Evolutionary conservation across 2,888 invertebrate genomes (phyloP), one percentile per base, ranked within the genome.

Genomic region (Homarus gammarus): DNA sequence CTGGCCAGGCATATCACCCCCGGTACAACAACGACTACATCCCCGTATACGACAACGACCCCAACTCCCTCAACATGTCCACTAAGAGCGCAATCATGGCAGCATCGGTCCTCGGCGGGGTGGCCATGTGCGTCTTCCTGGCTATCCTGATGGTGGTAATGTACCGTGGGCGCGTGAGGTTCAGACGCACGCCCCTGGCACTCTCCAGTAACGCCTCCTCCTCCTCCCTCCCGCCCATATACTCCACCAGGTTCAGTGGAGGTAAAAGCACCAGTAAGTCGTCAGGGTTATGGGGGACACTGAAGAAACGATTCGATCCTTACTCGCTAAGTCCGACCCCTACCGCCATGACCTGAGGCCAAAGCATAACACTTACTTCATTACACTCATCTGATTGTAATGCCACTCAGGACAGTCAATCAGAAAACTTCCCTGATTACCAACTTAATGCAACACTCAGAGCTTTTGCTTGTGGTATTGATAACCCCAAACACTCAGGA

Each of bases 21-120:
- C 27, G 77, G n/a, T 44, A 61, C 22, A 56, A 49, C 10, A 27
- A 73, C 22, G 73, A 81, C 38, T 87, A 73, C 44, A n/a, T 31
- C 79, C 87, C 81, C 6, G 18, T 68, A 33, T 61, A 70, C 51
- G 70, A 88, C 31, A 64, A 84, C 70, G 83, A 88, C 87, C 88
- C 91, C 6, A 51, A 90, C 61, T 51, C 84, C 27, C 61, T 90
- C 64, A 87, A 89, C 38, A 81, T 90, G 38, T 88, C 90, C 27
- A 90, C 92, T 3, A 90, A 88, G 72, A 92, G 92, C 56, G 92
- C 92, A 6, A 92, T 92, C 75, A 86, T 92, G 89, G 92, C 92
- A 12, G 90, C 92, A 12, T 89, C 90, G 27, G 78, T 92, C 31
- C 61, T 92, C 36, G 92, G 92, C 31, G 92, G 92, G 8, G 87